Conservation (phyloP, 2,113 vertebrate genomes). For the Ophthalmolycus amberensis region DNA sequence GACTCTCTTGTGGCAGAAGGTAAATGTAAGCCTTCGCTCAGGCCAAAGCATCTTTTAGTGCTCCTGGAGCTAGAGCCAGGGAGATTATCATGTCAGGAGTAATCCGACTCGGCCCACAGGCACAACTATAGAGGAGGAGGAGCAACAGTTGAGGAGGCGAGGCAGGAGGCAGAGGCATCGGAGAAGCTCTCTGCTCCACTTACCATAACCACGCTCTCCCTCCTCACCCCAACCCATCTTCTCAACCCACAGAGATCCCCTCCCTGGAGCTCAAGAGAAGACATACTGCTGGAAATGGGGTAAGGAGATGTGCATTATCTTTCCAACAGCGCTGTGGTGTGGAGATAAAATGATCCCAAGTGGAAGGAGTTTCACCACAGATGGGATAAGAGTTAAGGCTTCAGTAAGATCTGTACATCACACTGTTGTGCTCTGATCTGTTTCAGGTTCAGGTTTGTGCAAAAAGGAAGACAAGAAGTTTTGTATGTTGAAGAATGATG, state of each 20-base stretch:
- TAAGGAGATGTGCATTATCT: conserved; percentile 51
- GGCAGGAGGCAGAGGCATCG: conserved; percentile 71
- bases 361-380: conserved; percentile 31
- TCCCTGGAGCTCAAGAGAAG: conserved; percentile 47
- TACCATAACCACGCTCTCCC: conserved; percentile 70
- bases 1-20: conserved; percentile 72
- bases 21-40: conserved; percentile 74
- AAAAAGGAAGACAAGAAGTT: conserved; percentile 4
- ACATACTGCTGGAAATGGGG: conserved; percentile 54
- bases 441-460: conserved; percentile 48
- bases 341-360: conserved; percentile 12
- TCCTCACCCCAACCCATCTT: conserved; percentile 72
- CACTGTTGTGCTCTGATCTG: conserved; percentile 29
- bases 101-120: conserved; percentile 83
- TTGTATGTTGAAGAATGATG: conserved; percentile 14
- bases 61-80: conserved; percentile 74
- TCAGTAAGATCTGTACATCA: conserved; percentile 50
- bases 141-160: conserved; percentile 76
- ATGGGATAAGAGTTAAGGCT: conserved; percentile 55
- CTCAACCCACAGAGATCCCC: conserved; percentile 51
- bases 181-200: conserved; percentile 72
- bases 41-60: conserved; percentile 81
- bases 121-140: conserved; percentile 79
- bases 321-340: not conserved
- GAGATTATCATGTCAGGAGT: conserved; percentile 84